Evolutionary conservation across 2,113 vertebrate genomes (phyloP).

Genomic region (Sebastes schlegelii): DNA sequence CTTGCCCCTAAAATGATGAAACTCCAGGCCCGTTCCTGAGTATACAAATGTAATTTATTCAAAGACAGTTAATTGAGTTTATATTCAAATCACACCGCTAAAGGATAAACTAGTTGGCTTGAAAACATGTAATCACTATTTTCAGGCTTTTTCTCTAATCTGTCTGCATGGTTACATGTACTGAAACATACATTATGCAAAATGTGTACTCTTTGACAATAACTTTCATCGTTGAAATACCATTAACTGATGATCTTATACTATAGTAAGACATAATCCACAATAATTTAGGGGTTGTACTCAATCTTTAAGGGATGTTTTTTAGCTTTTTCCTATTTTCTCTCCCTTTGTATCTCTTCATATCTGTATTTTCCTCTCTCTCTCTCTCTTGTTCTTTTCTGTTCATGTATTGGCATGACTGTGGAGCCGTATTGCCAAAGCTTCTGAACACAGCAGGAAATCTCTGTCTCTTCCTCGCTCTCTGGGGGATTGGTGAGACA

Average conservation of each 20-base stretch:
- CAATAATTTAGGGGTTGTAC: neutral
- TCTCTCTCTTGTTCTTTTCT: constrained; percentile 23
- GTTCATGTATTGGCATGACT: constrained; percentile 53
- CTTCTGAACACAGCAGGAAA: constrained; percentile 64
- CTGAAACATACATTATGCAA: neutral
- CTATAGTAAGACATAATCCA: neutral
- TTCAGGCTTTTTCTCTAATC: neutral
- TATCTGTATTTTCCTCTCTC: constrained; percentile 25
- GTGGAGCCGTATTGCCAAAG: constrained; percentile 48
- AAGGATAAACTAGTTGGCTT: neutral
- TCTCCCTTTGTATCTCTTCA: constrained; percentile 13
- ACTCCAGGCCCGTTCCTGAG: neutral
- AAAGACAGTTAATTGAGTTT: neutral
- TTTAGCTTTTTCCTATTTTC: neutral
- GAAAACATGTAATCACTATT: neutral
- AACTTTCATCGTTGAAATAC: neutral
- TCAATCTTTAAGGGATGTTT: constrained; percentile 9
- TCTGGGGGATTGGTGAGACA: constrained; percentile 55
- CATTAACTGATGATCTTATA: neutral
- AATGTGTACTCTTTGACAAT: neutral
- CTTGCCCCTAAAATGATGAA: no score
- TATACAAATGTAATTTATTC: neutral
- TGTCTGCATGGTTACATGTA: neutral
- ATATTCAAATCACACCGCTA: neutral
- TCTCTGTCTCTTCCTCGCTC: constrained; percentile 53